A percentile compares a stretch with the other conserved stretches of the same genome.
Evolutionary conservation across 2,797 vertebrate genomes (phyloP).

Genomic region (Spatula versicolor): DNA sequence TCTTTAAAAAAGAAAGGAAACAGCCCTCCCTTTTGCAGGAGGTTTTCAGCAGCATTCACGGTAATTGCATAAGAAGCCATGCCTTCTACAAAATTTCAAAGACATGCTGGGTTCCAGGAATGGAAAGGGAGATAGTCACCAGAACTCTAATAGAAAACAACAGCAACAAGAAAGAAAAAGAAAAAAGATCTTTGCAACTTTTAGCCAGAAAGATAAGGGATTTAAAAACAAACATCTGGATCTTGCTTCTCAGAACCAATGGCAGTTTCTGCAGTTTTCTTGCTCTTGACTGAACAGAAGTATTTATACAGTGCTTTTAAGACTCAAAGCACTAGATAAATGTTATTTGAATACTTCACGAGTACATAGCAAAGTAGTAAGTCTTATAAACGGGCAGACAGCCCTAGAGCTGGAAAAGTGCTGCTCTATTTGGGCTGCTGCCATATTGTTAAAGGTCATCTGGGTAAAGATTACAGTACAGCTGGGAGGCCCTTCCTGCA

Average conservation of each 20-base stretch:
- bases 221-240: background rate
- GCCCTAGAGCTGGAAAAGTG: background rate
- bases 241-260: background rate
- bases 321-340: background rate
- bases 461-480: slow-evolving; percentile 26
- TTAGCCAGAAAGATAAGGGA: background rate
- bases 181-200: background rate
- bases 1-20: slow-evolving; percentile 50
- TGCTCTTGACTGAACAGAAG: background rate
- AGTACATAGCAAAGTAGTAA: background rate
- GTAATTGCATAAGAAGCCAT: slow-evolving; percentile 74
- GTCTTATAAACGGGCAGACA: background rate
- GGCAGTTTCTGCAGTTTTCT: slow-evolving; percentile 14
- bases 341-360: background rate
- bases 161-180: background rate
- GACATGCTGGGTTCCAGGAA: slow-evolving; percentile 65
- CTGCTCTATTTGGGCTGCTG: background rate
- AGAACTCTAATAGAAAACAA: background rate
- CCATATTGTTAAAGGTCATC: background rate
- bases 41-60: slow-evolving; percentile 79
- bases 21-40: slow-evolving; percentile 45
- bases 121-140: background rate
- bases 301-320: slow-evolving; percentile 9
- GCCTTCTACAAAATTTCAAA: slow-evolving; percentile 68
- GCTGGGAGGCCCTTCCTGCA: background rate